A percentile compares a stretch with the other conserved stretches of the same genome.
Conservation (phyloP, 2,888 invertebrate species). For the Gymnosoma rotundatum region DNA sequence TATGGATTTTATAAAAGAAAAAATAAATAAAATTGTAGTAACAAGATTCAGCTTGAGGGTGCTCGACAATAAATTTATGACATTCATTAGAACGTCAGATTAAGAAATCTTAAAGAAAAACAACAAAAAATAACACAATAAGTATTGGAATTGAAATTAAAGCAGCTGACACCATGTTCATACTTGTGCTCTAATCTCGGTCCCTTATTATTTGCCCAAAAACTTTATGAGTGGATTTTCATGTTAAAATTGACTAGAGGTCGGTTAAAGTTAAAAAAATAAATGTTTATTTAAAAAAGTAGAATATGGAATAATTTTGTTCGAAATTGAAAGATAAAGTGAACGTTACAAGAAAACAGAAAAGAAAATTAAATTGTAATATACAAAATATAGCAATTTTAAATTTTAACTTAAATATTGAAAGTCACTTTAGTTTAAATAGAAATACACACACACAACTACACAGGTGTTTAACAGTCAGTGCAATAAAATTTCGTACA, state of each 20-base stretch:
- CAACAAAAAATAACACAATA: slow-evolving; percentile 28
- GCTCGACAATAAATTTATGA: slow-evolving; percentile 81
- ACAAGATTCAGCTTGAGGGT: slow-evolving; percentile 71
- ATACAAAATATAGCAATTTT: slow-evolving; percentile 66
- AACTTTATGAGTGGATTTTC: slow-evolving; percentile 73
- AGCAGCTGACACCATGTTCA: slow-evolving; percentile 78
- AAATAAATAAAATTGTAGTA: too few relatives aligned
- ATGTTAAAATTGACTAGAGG: slow-evolving; percentile 73
- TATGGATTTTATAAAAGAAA: slow-evolving; percentile 33
- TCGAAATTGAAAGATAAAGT: slow-evolving; percentile 28
- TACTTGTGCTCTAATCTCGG: slow-evolving; percentile 34
- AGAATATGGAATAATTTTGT: slow-evolving; percentile 40
- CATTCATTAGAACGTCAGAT: slow-evolving; percentile 82
- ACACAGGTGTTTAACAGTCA: slow-evolving; percentile 64
- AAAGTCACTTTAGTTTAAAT: slow-evolving; percentile 66
- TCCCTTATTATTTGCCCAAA: slow-evolving; percentile 18
- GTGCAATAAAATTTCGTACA: neutral
- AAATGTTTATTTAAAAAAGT: slow-evolving; percentile 58
- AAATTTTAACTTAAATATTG: slow-evolving; percentile 72
- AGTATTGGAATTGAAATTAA: slow-evolving; percentile 69
- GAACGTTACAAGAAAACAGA: slow-evolving; percentile 54
- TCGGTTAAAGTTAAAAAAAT: slow-evolving; percentile 61
- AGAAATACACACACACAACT: neutral
- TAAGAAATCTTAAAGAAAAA: slow-evolving; percentile 76
- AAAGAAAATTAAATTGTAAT: slow-evolving; percentile 70